phyloP scores from a whole-genome alignment of 2,888 invertebrate genomes.

The Trissolcus japonicus region DNA sequence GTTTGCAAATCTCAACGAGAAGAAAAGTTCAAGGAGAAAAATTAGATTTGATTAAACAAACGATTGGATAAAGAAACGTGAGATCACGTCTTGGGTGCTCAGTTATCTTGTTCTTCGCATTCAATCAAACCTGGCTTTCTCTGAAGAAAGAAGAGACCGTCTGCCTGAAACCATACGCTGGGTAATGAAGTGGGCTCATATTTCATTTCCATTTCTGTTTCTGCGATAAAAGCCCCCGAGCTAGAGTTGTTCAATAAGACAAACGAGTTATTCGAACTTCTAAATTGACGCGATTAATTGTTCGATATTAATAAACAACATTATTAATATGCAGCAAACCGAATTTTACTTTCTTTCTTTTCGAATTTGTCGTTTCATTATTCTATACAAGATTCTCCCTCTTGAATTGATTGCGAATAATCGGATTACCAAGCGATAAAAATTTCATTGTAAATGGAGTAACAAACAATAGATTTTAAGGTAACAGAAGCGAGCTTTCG shows the following conservation, averaged over 20 bases:
- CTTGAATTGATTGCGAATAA: no score
- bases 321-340: no score
- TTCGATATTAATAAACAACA: no score
- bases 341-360: no score
- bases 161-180: constrained; percentile 59
- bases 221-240: constrained; percentile 31
- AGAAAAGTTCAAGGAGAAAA: constrained; percentile 36
- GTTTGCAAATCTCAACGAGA: background rate
- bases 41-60: constrained; percentile 64
- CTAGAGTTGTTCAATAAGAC: constrained; percentile 7
- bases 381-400: no score
- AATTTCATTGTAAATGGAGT: no score
- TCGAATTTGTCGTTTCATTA: no score
- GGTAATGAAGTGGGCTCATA: constrained; percentile 67
- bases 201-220: constrained; percentile 59
- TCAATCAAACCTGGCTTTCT: constrained; percentile 68
- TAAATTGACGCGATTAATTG: no score
- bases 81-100: constrained; percentile 53
- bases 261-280: constrained; percentile 7
- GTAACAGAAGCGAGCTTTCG: constrained; percentile 1
- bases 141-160: constrained; percentile 68
- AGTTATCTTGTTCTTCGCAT: constrained; percentile 63
- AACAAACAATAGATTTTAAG: background rate
- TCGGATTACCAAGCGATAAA: no score
- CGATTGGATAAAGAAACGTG: constrained; percentile 63